These are phyloP conservation scores for Charadrius vociferus DNA, from an alignment of 2,113 vertebrate genomes.

Conservation along the genomic window DNA sequence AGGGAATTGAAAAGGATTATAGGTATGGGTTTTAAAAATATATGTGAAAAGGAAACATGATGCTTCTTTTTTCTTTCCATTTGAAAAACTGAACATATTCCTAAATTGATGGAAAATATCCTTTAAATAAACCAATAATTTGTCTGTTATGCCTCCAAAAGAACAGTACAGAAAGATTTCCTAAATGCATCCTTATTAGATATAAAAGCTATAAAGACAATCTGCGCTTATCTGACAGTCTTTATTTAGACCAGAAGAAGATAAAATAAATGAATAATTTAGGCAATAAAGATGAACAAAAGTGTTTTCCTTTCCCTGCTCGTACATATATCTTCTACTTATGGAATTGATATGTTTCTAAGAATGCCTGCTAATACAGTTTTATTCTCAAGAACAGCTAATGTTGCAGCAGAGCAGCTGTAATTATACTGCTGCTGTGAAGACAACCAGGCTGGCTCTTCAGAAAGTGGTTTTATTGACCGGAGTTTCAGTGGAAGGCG, in stretches of 20 bases:
- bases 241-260: neutral
- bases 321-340: neutral
- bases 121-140: neutral
- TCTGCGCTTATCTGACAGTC: neutral
- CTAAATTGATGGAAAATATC: neutral
- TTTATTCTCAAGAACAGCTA: neutral
- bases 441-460: neutral
- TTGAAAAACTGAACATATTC: neutral
- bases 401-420: neutral
- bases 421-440: neutral
- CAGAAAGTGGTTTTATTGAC: rapidly evolving
- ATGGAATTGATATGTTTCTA: neutral
- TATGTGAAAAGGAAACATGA: neutral
- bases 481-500: neutral
- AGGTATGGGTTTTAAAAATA: neutral
- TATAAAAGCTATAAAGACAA: neutral
- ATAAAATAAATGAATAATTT: neutral
- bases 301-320: neutral
- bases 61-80: neutral
- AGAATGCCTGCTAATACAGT: neutral
- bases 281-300: neutral
- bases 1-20: neutral
- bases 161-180: neutral
- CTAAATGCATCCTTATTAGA: neutral
- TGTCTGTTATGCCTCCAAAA: neutral